phyloP scores from a whole-genome alignment of 2,113 vertebrate species.

The Monopterus albus region DNA sequence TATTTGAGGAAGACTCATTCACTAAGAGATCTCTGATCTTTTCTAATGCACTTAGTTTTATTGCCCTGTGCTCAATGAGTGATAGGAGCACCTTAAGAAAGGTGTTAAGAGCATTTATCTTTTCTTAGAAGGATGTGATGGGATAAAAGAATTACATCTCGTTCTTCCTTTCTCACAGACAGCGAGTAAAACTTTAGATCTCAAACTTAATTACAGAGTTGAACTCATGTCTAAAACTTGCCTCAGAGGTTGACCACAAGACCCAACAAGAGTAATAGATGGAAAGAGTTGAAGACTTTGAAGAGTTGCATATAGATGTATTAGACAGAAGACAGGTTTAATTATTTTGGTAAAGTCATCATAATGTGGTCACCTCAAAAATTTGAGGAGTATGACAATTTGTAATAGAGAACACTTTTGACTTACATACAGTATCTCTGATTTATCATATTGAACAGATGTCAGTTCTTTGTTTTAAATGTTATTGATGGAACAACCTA shows the following conservation, averaged over 20 bases:
- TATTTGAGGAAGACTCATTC: slow-evolving; percentile 39
- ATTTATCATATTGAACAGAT: too few relatives aligned
- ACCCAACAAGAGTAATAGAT: neutral
- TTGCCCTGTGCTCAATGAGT: slow-evolving; percentile 44
- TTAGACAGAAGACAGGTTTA: too few relatives aligned
- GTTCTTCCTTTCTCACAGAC: slow-evolving; percentile 43
- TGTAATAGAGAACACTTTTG: too few relatives aligned
- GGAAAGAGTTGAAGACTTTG: neutral
- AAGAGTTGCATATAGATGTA: too few relatives aligned
- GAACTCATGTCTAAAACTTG: slow-evolving; percentile 27
- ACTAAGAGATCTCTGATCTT: slow-evolving; percentile 46
- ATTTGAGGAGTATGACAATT: too few relatives aligned
- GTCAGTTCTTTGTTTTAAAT: too few relatives aligned
- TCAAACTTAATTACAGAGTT: slow-evolving; percentile 60
- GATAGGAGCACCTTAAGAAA: slow-evolving; percentile 60
- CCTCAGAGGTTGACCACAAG: neutral
- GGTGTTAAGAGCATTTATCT: slow-evolving; percentile 62
- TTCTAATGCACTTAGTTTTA: slow-evolving; percentile 65
- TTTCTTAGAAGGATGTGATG: slow-evolving; percentile 50
- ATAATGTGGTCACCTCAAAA: too few relatives aligned
- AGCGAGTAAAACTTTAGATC: slow-evolving; percentile 41
- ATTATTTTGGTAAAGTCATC: too few relatives aligned
- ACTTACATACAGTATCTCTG: too few relatives aligned
- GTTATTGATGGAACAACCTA: too few relatives aligned
- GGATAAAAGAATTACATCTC: slow-evolving; percentile 45